These are phyloP conservation scores for Myoxocephalus aenaeus DNA, from an alignment of 2,797 vertebrate genomes.

Conservation along the genomic window DNA sequence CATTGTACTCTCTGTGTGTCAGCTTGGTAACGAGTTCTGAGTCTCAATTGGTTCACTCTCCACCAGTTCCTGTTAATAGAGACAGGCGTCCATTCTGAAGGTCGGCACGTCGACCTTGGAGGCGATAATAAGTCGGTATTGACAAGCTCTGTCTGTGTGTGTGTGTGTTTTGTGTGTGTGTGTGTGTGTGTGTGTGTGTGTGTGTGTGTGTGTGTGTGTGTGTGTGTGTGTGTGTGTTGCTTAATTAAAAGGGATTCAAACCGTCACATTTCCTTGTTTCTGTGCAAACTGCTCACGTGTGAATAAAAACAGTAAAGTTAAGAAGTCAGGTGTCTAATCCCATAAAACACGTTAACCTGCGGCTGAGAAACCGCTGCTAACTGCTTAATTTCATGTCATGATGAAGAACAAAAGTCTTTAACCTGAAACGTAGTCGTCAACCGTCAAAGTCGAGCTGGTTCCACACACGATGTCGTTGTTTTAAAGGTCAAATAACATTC, in stretches of 20 bases:
- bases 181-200: conserved; percentile 32
- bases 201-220: conserved; percentile 32
- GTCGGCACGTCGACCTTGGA: conserved; percentile 75
- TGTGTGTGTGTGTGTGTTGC: conserved; percentile 31
- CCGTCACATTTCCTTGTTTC: neutral
- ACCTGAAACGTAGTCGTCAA: too few species aligned
- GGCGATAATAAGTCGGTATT: conserved; percentile 63
- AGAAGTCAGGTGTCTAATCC: neutral
- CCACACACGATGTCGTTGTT: neutral
- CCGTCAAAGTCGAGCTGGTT: neutral
- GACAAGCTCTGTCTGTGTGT: conserved; percentile 35
- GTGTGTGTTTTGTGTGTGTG: conserved; percentile 38
- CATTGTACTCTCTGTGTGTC: conserved; percentile 64
- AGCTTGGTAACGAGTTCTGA: conserved; percentile 67
- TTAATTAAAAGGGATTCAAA: conserved; percentile 23
- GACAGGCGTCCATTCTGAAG: conserved; percentile 68
- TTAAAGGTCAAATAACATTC: neutral
- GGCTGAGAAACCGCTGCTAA: neutral
- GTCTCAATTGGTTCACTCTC: conserved; percentile 68
- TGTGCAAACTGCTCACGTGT: neutral
- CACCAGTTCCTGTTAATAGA: conserved; percentile 73
- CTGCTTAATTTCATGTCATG: neutral
- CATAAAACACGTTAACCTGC: too few species aligned
- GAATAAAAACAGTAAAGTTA: neutral
- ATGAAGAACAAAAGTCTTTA: neutral